Percentiles rank a stretch among this genome's conserved stretches.
phyloP scores from a whole-genome alignment of 2,113 vertebrate species.

The Gallinago undulata region DNA sequence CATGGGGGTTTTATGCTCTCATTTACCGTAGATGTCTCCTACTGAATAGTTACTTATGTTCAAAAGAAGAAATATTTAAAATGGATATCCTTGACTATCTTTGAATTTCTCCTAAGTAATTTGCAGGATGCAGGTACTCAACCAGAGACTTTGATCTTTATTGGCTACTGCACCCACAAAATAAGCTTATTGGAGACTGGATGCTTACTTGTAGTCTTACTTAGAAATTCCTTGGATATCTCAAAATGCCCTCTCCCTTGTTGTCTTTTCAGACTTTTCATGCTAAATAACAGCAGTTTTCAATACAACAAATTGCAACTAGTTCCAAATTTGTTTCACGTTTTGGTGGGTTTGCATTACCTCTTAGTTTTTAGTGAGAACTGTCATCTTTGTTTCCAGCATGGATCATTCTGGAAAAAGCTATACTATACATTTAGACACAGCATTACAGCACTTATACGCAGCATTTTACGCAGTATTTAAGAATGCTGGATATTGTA shows the following conservation, averaged over 20 bases:
- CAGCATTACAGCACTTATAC: background rate
- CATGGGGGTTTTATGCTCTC: background rate
- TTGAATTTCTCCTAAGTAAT: background rate
- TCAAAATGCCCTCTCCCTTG: background rate
- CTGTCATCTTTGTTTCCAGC: background rate
- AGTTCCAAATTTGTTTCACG: background rate
- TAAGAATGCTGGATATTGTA: background rate
- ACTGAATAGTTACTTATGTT: background rate
- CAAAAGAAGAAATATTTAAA: background rate
- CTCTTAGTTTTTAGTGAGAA: background rate
- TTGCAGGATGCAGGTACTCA: background rate
- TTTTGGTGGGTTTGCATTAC: background rate
- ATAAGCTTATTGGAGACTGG: background rate
- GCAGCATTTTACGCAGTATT: background rate
- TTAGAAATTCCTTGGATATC: background rate
- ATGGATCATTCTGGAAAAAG: background rate
- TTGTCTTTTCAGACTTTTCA: background rate
- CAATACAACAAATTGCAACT: background rate
- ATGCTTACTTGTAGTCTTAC: background rate
- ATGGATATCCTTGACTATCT: background rate
- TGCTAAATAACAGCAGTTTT: background rate
- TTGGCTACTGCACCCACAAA: background rate
- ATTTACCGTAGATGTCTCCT: background rate
- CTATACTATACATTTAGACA: background rate
- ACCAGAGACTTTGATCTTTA: background rate